Conservation (phyloP, 1,140 invertebrate species). For the Theocolax elegans region DNA sequence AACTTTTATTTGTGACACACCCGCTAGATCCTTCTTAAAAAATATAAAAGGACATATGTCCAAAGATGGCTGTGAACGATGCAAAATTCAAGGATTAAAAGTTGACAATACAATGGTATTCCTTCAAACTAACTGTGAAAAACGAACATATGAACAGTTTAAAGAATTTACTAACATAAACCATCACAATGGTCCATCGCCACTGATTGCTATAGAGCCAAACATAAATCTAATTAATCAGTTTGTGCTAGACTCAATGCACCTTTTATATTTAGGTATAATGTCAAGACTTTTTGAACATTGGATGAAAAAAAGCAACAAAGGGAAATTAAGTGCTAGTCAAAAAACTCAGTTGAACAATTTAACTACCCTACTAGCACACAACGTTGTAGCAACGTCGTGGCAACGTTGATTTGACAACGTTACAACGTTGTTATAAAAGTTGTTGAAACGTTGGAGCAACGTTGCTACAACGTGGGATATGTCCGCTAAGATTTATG, state of each 20-base stretch:
- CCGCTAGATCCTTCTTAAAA: constrained; percentile 33
- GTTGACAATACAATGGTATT: background rate
- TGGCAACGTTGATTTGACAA: no score
- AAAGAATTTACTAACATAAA: background rate
- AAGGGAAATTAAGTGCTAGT: background rate
- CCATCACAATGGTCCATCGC: background rate
- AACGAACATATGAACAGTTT: constrained; percentile 11
- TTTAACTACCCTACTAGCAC: no score
- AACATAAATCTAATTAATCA: constrained; percentile 5
- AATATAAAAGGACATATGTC: constrained; percentile 12
- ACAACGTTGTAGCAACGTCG: no score
- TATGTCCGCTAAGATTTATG: no score
- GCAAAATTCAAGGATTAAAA: background rate
- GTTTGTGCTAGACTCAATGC: constrained; percentile 41
- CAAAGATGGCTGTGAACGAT: constrained; percentile 22
- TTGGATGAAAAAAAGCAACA: no score
- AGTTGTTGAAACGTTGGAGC: no score
- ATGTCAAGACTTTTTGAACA: constrained; percentile 9
- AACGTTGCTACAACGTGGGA: no score
- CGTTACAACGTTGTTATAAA: no score
- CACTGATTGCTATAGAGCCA: constrained; percentile 27
- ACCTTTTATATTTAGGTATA: constrained; percentile 22
- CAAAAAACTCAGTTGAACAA: constrained; percentile 15
- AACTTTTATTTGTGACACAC: constrained; percentile 35
- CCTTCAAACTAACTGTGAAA: background rate